phyloP scores from a whole-genome alignment of 2,113 vertebrate species.

The Zootoca vivipara region DNA sequence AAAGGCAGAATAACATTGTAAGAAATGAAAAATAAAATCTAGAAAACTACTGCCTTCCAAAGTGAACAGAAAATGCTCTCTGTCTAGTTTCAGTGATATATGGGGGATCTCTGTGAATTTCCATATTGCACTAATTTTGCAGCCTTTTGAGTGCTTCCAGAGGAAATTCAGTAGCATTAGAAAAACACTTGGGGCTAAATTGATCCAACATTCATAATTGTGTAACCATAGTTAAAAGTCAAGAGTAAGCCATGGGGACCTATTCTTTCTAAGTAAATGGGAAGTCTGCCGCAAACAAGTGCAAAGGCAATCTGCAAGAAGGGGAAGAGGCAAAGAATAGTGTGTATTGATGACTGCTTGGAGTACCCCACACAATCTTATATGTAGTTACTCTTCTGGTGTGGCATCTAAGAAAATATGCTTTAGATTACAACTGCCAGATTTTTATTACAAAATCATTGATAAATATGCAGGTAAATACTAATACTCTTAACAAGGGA shows the following conservation, averaged over 20 bases:
- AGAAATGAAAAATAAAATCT: neutral
- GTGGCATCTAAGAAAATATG: neutral
- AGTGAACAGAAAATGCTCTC: neutral
- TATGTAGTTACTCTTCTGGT: neutral
- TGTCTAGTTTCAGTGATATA: neutral
- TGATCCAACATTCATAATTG: neutral
- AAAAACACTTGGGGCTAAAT: neutral
- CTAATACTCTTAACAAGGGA: neutral
- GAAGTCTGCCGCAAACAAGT: neutral
- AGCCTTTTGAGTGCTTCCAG: neutral
- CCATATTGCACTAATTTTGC: neutral
- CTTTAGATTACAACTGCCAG: neutral
- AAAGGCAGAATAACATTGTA: neutral
- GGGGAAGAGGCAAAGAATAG: neutral
- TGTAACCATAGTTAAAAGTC: neutral
- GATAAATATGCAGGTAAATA: neutral
- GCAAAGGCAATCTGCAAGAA: neutral
- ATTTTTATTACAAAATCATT: neutral
- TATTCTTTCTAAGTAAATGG: neutral
- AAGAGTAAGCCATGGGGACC: neutral
- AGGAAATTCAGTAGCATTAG: neutral
- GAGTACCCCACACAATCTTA: neutral
- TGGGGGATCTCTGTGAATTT: neutral
- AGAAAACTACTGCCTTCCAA: neutral
- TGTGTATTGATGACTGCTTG: neutral